phyloP scores from a whole-genome alignment of 2,113 vertebrate species.

The Pterophyllum scalare region DNA sequence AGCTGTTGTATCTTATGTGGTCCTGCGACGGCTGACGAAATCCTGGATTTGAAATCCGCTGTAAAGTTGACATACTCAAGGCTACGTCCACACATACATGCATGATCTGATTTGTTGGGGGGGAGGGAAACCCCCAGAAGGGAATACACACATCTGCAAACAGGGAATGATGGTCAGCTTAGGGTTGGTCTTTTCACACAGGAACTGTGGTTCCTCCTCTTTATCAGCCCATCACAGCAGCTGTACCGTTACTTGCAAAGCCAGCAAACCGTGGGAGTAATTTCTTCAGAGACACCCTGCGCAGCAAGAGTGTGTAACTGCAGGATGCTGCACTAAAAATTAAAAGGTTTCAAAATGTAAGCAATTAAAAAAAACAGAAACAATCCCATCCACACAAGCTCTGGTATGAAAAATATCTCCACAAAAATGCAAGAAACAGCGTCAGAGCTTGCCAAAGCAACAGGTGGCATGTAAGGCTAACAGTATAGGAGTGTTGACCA shows the following conservation, averaged over 20 bases:
- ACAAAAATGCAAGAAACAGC: not conserved
- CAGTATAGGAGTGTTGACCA: not conserved
- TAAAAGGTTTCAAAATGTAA: rapidly evolving
- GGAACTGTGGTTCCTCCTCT: not conserved
- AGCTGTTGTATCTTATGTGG: no score
- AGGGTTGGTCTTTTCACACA: not conserved
- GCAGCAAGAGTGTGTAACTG: not conserved
- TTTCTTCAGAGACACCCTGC: not conserved
- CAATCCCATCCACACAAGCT: not conserved
- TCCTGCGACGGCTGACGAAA: no score
- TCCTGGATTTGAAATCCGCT: not conserved
- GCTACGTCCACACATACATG: not conserved
- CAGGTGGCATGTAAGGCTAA: not conserved
- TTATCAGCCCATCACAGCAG: not conserved
- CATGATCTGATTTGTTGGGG: rapidly evolving
- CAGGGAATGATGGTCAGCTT: not conserved
- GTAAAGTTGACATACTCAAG: not conserved
- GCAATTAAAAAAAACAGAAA: not conserved
- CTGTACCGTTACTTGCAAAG: not conserved
- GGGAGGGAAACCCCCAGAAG: not conserved
- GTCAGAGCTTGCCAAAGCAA: not conserved
- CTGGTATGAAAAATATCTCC: rapidly evolving
- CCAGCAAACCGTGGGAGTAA: not conserved
- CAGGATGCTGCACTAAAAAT: not conserved
- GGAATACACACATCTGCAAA: not conserved